Base-by-base conservation (phyloP, 2,888 invertebrate genomes). In the Balanococcus diminutus region DNA sequence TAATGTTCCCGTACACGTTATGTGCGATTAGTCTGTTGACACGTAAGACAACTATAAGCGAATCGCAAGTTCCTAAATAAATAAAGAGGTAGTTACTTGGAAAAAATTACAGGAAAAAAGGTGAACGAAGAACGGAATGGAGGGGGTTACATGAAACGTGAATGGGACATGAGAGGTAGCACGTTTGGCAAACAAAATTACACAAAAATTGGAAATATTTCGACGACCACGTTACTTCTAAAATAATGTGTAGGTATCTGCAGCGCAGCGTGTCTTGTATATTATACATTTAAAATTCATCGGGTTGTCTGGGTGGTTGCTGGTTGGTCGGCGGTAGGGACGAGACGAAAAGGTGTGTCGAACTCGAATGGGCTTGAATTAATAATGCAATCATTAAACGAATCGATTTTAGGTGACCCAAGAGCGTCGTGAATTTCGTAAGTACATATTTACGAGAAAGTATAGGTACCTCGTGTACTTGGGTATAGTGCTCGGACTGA, bases 341-440 rank as follows among this genome's bases (percentile, higher is more conserved):
- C 22, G 61, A 61, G 28, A 31, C 4, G 67, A 28, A 16, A 67
- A 67, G 16, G 67, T 28, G 16, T 28, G 14, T 67, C 28, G 28
- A 67, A 67, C 67, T 67, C 28, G 67, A 67, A 67, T 28, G 28
- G 28, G 67, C 67, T 28, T 67, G 67, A 67, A 67, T 67, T 67
- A 67, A 67, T 67, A 67, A 67, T 67, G 67, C 28, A 67, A 67
- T 67, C 67, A 67, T 67, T 67, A 67, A 31, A 28, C 67, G 67
- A 67, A 67, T 67, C 67, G 67, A 67, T 67, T 67, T 19, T 67
- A 67, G 28, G 28, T 67, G 67, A 67, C 67, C 67, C 67, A 67
- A 28, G 67, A 67, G 67, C 67, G 28, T 67, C 25, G 67, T 67
- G 67, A 67, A 67, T 67, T 67, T 67, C 5, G 14, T 11, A 31